A percentile compares a stretch with the other conserved stretches of the same genome.
Conservation (phyloP, 2,888 invertebrate species). For the Lasioglossum malachurum region DNA sequence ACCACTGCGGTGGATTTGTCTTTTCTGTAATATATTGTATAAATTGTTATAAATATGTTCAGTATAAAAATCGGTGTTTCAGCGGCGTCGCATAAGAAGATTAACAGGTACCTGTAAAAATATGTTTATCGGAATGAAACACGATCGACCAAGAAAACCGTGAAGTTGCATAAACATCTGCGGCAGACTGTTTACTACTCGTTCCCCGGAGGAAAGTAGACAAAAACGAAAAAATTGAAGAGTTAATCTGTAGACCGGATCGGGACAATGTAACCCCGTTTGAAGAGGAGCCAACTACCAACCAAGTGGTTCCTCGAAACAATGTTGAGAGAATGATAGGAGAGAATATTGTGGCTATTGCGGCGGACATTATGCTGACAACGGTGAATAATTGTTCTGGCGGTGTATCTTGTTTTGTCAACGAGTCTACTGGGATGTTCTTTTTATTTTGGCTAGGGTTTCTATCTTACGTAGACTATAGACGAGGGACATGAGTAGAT, state of each 20-base stretch:
- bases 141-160: neutral
- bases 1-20: neutral
- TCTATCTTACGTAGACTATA: neutral
- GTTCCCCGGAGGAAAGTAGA: neutral
- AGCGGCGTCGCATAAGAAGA: neutral
- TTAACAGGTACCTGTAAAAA: neutral
- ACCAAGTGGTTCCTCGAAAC: neutral
- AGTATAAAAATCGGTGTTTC: neutral
- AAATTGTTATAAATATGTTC: neutral
- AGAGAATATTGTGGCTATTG: neutral
- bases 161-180: neutral
- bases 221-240: neutral
- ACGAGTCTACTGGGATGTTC: neutral
- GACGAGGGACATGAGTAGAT: neutral
- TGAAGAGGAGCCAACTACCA: constrained; percentile 2
- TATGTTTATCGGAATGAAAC: neutral
- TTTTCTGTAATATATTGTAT: neutral
- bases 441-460: neutral
- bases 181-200: neutral
- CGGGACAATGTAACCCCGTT: neutral
- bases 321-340: neutral
- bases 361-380: neutral
- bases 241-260: neutral
- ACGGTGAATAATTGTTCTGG: neutral
- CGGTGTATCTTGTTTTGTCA: neutral